These are phyloP conservation scores for Elgaria multicarinata DNA, from an alignment of 2,113 vertebrate genomes.

Conservation along the genomic window DNA sequence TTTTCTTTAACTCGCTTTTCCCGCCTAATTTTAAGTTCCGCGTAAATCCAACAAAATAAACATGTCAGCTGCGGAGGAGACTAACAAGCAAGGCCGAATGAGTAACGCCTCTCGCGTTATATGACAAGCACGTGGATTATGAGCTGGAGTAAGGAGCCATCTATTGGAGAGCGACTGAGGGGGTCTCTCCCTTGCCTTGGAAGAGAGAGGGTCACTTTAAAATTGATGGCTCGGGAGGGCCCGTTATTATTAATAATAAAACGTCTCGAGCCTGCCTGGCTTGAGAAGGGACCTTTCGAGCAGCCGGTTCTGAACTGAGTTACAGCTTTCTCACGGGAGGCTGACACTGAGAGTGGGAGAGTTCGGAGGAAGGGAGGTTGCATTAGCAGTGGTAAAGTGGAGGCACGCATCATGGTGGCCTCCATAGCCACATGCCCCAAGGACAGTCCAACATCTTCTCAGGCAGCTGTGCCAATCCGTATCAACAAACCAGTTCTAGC, in stretches of 20 bases:
- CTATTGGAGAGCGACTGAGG: background rate
- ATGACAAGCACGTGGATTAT: slow-evolving; percentile 1
- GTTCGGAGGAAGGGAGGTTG: background rate
- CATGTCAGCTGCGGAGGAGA: slow-evolving; percentile 35
- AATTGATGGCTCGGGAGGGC: background rate
- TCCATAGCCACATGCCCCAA: too few species aligned
- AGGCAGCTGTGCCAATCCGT: too few species aligned
- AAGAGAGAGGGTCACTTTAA: background rate
- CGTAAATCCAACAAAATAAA: slow-evolving; percentile 49
- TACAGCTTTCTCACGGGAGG: background rate
- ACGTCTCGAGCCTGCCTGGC: background rate
- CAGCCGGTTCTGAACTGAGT: background rate
- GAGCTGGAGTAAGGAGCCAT: background rate
- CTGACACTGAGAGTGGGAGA: background rate
- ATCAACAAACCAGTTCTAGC: too few species aligned
- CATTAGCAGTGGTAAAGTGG: too few species aligned
- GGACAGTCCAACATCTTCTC: too few species aligned
- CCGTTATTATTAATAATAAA: background rate
- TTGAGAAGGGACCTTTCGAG: background rate
- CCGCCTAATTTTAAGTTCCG: slow-evolving; percentile 53
- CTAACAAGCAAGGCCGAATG: slow-evolving; percentile 2
- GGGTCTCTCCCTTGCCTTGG: background rate
- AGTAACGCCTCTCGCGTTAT: slow-evolving; percentile 21
- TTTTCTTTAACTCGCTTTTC: slow-evolving; percentile 9
- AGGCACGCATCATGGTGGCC: too few species aligned